Base-by-base conservation (phyloP, 2,797 vertebrate species). In the Tachyglossus aculeatus region DNA sequence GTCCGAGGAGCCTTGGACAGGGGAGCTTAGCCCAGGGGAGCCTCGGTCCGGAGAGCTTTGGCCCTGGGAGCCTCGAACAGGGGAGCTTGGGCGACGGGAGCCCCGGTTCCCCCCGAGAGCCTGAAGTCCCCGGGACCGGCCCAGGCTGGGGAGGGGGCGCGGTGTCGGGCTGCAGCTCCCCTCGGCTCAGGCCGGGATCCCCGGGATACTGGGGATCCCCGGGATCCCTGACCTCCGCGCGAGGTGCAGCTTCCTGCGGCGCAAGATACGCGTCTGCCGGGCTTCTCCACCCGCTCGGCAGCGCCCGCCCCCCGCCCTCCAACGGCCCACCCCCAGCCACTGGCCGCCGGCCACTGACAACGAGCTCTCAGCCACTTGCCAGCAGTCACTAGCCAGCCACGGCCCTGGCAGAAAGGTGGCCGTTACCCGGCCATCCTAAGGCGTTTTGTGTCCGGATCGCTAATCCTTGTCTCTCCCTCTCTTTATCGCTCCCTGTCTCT, bases 361-460 rank as follows among this genome's bases (percentile, higher is more conserved):
- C 3, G 12, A 32, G 6, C 22, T n/a, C 71, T 5, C 31, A 7
- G 21, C 44, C 8, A 37, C 45, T 4, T 6, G 19, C 43, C 14
- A 3, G 36, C 54, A 4, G 65, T 6, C 50, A 22, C 25, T 27
- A 55, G 39, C 51, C 14, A 51, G 3, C 12, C n/a, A n/a, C n/a
- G 29, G 6, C 22, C 60, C 43, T 9, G 2, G 58, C 29, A 16
- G 54, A 41, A 1, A 11, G 59, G 68, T 25, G 72, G 14, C 12
- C 48, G 83, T 71, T 74, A 85, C 84, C 83, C 80, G 78, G 15
- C 58, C 65, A 64, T 57, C 68, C 77, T 81, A 64, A 57, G 70
- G 41, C 40, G 69, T 52, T 57, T 60, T 62, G 51, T 72, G 85
- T 76, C 81, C 73, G 0, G 60, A 73, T 71, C 67, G 63, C 68